Base-by-base conservation (phyloP, 1,140 invertebrate genomes). In the Sarcophaga peregrina region DNA sequence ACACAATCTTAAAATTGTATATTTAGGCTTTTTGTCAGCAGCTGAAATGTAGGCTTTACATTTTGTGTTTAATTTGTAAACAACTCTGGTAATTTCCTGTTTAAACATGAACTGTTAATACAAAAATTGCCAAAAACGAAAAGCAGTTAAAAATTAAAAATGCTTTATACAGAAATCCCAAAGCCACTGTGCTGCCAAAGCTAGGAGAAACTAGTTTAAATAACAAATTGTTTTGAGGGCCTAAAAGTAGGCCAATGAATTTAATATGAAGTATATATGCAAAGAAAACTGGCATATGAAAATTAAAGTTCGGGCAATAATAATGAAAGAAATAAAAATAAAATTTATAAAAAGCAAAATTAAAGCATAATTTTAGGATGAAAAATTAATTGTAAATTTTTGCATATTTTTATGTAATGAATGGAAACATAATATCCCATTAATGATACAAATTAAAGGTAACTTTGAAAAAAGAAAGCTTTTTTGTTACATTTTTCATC, bases 201-300 rank as follows among this genome's bases (percentile, higher is more conserved):
- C 25, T 2, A 4, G 4, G 25, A 37, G 25, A 37, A 37, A 37
- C 25, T 37, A 37, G 25, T 37, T 37, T 37, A 37, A 37, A 37
- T 37, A 37, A 37, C 25, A 37, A 37, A 37, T 37, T 37, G 25
- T 37, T 37, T 37, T 37, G 25, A 37, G 25, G 25, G 25, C 25
- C 62, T 68, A 25, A 68, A 68, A 68, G 62, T 68, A 68, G 62
- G 62, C 62, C 62, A 68, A 17, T 37, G 8, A 25, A 8, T 68
- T 68, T 20, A 25, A 25, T 68, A 37, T 37, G 25, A 37, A 37
- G 4, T 37, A 37, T 37, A 37, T 37, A 37, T 37, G 25, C 25
- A 37, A 37, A 37, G 25, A 37, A 37, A 37, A 37, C 25, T 37
- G 25, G 25, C 25, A 37, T 37, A 37, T 37, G 25, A 37, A 37